Evolutionary conservation across 2,113 vertebrate genomes (phyloP).

Genomic region (Struthio camelus): DNA sequence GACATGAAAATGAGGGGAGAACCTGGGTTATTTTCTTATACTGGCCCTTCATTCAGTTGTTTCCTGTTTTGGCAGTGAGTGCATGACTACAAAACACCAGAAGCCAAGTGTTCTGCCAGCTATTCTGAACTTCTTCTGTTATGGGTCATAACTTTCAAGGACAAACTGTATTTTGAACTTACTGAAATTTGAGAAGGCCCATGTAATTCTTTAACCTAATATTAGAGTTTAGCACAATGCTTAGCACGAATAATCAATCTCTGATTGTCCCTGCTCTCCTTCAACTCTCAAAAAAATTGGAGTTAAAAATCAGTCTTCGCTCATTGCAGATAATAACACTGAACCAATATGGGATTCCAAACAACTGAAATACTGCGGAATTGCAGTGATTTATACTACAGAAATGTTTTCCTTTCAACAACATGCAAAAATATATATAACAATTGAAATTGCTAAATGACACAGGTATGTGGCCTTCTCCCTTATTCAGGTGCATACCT

Average conservation of each 20-base stretch:
- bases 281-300: neutral
- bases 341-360: neutral
- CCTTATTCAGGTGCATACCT: neutral
- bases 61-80: conserved; percentile 61
- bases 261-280: neutral
- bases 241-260: neutral
- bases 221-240: neutral
- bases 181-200: conserved; percentile 46
- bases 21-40: conserved; percentile 22
- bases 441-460: neutral
- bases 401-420: neutral
- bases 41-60: conserved; percentile 38
- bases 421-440: neutral
- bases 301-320: neutral
- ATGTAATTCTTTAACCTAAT: conserved; percentile 21
- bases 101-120: conserved; percentile 41
- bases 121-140: conserved; percentile 55
- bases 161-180: conserved; percentile 56
- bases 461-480: neutral
- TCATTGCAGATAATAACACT: neutral
- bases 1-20: neutral
- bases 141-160: conserved; percentile 64
- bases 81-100: conserved; percentile 27
- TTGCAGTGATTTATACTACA: neutral
- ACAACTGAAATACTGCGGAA: neutral